Base-by-base conservation (phyloP, 2,888 invertebrate genomes). In the Sceliomorpha sp. region DNA sequence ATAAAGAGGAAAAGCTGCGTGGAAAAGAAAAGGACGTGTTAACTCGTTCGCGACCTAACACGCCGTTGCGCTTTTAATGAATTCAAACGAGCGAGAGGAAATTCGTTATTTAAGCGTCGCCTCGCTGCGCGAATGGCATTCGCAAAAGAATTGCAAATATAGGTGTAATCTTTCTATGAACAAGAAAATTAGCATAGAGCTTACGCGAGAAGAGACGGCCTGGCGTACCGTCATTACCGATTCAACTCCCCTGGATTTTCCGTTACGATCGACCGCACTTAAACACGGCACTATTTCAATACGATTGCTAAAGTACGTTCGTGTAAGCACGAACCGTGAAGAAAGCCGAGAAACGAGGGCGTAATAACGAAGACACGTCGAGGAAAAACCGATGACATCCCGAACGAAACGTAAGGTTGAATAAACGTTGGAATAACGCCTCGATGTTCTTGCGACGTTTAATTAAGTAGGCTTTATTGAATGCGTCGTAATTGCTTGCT, bases 21-120 rank as follows among this genome's bases (percentile, higher is more conserved):
- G 12, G 26, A 32, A 64, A 40, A 48, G 32, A 44, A 26, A 29
- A 39, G 34, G 14, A 48, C 32, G 31, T 48, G 48, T 48, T 48
- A 59, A 34, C 48, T 59, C 40, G 58, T 58, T 58, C 29, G 39
- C 58, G 20, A 58, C 47, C 39, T 40, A 48, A 48, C 47, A 44
- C 44, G 31, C 44, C 44, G 44, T 44, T 44, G 14, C 31, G 5
- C 26, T 59, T 48, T 59, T 59, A 48, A 59, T 59, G 48, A 48
- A 59, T 59, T 59, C 40, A 40, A 59, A 48, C 59, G 48, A 34
- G 40, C 10, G 48, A 24, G 20, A 34, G 27, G 15, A 32, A 59
- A 48, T 59, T 40, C 59, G 47, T 59, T 59, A 59, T 47, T 48
- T 40, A 47, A 40, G 40, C 48, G 7, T 31, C 44, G 31, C 29